Evolutionary conservation across 2,797 vertebrate genomes (phyloP).

Genomic region (Discoglossus pictus): DNA sequence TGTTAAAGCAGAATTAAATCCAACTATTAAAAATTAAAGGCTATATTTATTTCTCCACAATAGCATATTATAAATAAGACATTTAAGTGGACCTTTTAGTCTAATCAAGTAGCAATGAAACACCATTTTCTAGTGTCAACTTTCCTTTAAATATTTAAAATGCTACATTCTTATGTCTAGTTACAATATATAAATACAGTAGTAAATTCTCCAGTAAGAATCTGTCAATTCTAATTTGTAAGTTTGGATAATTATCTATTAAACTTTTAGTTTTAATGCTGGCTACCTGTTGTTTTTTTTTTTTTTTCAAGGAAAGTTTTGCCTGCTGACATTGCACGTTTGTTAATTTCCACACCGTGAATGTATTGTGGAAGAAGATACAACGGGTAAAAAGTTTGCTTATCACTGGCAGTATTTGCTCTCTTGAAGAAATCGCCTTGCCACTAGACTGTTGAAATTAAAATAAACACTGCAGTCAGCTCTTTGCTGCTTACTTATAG

Average conservation of each 20-base stretch:
- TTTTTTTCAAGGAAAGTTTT: slow-evolving; percentile 30
- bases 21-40: no score
- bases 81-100: no score
- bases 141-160: no score
- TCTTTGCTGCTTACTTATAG: slow-evolving; percentile 56
- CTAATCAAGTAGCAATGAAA: no score
- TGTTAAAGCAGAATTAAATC: no score
- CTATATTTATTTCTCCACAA: no score
- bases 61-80: no score
- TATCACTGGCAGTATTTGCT: slow-evolving; percentile 29
- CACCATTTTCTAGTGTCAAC: no score
- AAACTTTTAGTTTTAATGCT: slow-evolving; percentile 23
- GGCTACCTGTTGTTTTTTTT: background rate
- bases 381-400: slow-evolving; percentile 47
- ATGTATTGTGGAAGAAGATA: slow-evolving; percentile 38
- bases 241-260: slow-evolving; percentile 33
- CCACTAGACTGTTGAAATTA: slow-evolving; percentile 62
- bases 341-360: slow-evolving; percentile 49
- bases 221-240: slow-evolving; percentile 16
- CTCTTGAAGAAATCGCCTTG: slow-evolving; percentile 54
- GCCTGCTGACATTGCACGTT: slow-evolving; percentile 27
- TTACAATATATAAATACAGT: background rate
- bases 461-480: slow-evolving; percentile 54
- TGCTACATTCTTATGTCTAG: background rate
- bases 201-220: background rate